Conservation (phyloP, 2,113 vertebrate species). For the Calidris pygmaea region DNA sequence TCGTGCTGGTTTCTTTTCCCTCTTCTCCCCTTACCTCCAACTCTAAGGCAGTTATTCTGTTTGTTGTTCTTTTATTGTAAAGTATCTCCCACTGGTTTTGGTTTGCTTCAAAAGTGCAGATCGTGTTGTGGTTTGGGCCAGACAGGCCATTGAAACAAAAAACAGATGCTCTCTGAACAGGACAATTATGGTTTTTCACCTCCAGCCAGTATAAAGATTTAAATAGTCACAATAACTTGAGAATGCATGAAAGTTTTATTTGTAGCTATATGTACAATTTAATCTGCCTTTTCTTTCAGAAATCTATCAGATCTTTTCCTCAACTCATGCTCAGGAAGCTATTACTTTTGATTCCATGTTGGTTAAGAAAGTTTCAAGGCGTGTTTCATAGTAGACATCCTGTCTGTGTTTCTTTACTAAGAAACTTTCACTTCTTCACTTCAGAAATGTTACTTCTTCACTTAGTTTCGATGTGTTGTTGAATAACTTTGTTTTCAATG, state of each 20-base stretch:
- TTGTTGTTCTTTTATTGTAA: neutral
- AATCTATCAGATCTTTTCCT: neutral
- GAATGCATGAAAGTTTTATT: neutral
- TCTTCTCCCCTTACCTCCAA: neutral
- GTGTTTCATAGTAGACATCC: neutral
- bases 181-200: neutral
- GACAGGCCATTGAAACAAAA: neutral
- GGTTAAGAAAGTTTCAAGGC: neutral
- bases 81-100: neutral
- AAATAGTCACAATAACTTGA: neutral
- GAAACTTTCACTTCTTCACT: neutral
- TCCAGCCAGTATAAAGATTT: too few relatives aligned
- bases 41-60: neutral
- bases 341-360: neutral
- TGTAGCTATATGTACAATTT: neutral
- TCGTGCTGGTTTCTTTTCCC: neutral
- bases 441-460: neutral
- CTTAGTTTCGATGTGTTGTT: neutral
- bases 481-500: neutral
- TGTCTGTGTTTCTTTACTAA: neutral
- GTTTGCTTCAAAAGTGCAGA: neutral
- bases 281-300: neutral
- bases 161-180: neutral
- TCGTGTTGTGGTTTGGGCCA: neutral
- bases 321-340: neutral